Evolutionary conservation across 2,888 invertebrate genomes (phyloP), one percentile per base, ranked within the genome.

Genomic region (Leptinotarsa juncta): DNA sequence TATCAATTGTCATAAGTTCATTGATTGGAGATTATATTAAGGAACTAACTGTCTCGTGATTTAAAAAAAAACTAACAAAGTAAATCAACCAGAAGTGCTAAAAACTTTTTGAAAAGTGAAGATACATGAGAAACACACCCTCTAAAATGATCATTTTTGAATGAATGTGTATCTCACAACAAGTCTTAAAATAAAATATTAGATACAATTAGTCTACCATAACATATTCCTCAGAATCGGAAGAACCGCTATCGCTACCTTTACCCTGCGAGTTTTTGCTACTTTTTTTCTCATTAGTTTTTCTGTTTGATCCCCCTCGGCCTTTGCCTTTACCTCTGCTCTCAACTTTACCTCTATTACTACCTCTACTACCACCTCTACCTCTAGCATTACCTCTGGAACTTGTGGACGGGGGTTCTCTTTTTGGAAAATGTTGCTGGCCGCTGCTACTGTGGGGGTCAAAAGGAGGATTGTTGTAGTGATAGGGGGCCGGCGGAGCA

Each of bases 171-270:
- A 7, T 32, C 32, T 32, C 32, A 32, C 32, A 32, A 32, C 32
- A 32, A 32, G 32, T 32, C 1, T 32, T 32, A 7, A 32, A 5
- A 2, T 32, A 32, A 32, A 32, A 32, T 32, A 32, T 32, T 32
- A 32, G 32, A 7, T 12, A 12, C 20, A 57, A 23, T 57, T 18
- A 57, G 4, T 57, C n/a, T 57, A 12, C 57, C 10, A 57, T 20
- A 57, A 18, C 12, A 20, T 10, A 57, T 23, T 73, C 76, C 20
- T 79, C 79, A 23, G 77, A 74, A 49, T 76, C 79, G 48, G 71
- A 68, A 20, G 70, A 73, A 5, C 65, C 50, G 20, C 66, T 65
- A 14, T 26, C 66, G 42, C 57, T 74, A 16, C 53, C 26, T 20
- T 72, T 70, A 20, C 75, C 70, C 14, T 65, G 57, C 50, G 55